Base-by-base conservation (phyloP, 2,797 vertebrate species). In the Anolis apletophallus region DNA sequence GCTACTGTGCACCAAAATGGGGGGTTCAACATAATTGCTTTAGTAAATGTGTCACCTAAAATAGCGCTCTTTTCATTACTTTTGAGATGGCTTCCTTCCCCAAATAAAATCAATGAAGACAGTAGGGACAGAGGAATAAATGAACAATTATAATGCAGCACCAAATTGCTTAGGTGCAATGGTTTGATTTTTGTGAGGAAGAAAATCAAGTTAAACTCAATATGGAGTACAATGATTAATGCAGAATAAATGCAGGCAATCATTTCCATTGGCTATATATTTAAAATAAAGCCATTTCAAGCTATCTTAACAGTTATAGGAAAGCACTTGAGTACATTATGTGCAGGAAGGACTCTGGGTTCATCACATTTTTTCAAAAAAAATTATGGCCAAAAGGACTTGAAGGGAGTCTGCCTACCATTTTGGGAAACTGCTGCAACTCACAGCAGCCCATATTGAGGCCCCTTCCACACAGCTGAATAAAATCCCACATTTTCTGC, bases 11-110 rank as follows among this genome's bases (percentile, higher is more conserved):
- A 0, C 61, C 36, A 73, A 85, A 54, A 40, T 55, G 69, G n/a
- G 77, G 83, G 68, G 81, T 73, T 76, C n/a, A 29, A 40, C 72
- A 75, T 50, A 77, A 85, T 90, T 54, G 76, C 77, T 80, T 76
- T 69, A 50, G 11, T 0, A 0, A 87, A 54, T 68, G 46, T 29
- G 1, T 71, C 0, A 1, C 71, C 77, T 52, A 4, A 4, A 3
- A 7, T 46, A 40, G 21, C 72, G 64, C 59, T 72, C 10, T 2
- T 26, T 50, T 82, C 36, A 34, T 69, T 52, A 26, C 55, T 46
- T 73, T 87, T 77, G 87, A 13, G 3, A 61, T 71, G 13, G 46
- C 55, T 52, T 86, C n/a, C 13, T 71, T 83, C 82, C 85, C 14
- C 57, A 76, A 82, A 71, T 76, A 40, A 86, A 87, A 88, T 34